Conservation (phyloP, 1,140 invertebrate species). For the Diploscapter pachys region DNA sequence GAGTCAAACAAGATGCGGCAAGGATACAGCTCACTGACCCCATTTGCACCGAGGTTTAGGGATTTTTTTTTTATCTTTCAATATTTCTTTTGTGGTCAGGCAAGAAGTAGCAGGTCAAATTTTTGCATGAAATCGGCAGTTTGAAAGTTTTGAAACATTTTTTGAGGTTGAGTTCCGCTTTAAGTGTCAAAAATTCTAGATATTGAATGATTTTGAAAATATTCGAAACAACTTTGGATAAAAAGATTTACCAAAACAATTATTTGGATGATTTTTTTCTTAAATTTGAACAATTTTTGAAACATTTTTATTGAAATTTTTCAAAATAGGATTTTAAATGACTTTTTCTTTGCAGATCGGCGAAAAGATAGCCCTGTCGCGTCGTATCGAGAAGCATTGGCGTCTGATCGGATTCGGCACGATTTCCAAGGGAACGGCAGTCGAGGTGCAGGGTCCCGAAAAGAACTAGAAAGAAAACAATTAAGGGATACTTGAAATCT, state of each 20-base stretch:
- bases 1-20: constrained; percentile 93
- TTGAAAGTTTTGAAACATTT: neutral
- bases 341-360: constrained; percentile 64
- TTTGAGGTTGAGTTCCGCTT: neutral
- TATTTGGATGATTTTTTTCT: neutral
- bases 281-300: neutral
- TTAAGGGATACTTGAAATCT: too few species aligned
- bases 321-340: too few species aligned
- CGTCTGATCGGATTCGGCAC: constrained; percentile 95
- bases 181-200: neutral
- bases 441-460: constrained; percentile 58
- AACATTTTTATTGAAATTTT: neutral
- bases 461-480: constrained; percentile 1
- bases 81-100: too few species aligned
- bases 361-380: constrained; percentile 95
- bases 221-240: neutral
- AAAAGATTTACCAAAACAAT: neutral
- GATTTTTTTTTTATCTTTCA: neutral
- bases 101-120: too few species aligned
- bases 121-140: too few species aligned
- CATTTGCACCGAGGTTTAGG: constrained; percentile 83
- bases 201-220: neutral
- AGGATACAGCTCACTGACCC: constrained; percentile 95
- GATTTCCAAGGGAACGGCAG: constrained; percentile 84
- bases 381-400: constrained; percentile 98